phyloP scores from a whole-genome alignment of 2,888 invertebrate genomes.

The Agrochola lota region DNA sequence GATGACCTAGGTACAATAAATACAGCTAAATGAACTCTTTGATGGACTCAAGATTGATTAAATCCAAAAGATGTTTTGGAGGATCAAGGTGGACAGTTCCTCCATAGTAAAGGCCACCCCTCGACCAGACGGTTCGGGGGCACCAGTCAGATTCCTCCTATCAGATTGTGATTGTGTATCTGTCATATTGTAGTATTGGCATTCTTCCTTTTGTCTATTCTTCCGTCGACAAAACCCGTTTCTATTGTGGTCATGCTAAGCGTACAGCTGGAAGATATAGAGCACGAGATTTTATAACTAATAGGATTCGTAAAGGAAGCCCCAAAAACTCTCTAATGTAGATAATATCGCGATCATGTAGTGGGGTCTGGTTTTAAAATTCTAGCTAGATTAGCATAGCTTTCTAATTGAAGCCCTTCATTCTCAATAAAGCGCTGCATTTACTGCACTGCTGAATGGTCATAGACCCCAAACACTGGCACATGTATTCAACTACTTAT shows the following conservation, averaged over 20 bases:
- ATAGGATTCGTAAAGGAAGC: too few relatives aligned
- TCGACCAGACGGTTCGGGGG: background rate
- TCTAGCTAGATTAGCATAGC: background rate
- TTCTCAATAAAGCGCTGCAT: conserved; percentile 51
- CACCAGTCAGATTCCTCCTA: too few relatives aligned
- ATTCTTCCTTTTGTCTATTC: too few relatives aligned
- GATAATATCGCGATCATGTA: background rate
- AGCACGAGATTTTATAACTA: background rate
- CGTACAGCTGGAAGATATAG: background rate
- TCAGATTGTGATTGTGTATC: too few relatives aligned
- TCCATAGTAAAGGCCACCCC: too few relatives aligned
- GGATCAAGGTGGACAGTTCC: too few relatives aligned
- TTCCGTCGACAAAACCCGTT: too few relatives aligned
- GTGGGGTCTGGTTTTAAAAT: background rate
- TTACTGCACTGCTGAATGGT: conserved; percentile 54
- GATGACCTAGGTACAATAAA: background rate
- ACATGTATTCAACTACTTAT: conserved; percentile 46
- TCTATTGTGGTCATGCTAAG: too few relatives aligned
- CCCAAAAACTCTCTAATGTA: background rate
- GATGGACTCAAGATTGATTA: background rate
- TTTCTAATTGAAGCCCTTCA: background rate
- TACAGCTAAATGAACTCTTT: background rate
- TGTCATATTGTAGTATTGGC: too few relatives aligned
- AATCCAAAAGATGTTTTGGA: background rate
- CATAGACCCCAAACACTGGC: conserved; percentile 59